phyloP scores from a whole-genome alignment of 2,113 vertebrate species.

The Oncorhynchus nerka region DNA sequence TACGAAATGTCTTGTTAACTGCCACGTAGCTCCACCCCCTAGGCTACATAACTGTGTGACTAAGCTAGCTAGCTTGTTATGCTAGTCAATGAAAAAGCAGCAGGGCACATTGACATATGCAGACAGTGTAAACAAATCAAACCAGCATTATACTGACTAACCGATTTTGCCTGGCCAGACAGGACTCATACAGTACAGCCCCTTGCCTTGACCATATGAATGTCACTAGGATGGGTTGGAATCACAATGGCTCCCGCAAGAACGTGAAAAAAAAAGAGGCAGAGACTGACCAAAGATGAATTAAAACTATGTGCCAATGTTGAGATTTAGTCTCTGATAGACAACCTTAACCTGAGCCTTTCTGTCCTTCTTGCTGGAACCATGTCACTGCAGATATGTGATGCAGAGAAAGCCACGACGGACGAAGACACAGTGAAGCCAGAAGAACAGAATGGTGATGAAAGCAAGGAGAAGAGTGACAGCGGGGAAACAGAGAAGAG shows the following conservation, averaged over 20 bases:
- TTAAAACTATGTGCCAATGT: no score
- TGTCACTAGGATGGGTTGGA: no score
- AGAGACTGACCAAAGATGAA: background rate
- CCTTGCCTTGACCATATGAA: no score
- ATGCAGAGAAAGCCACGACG: slow-evolving; percentile 41
- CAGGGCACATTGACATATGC: background rate
- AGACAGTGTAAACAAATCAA: background rate
- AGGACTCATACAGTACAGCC: no score
- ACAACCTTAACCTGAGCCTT: no score
- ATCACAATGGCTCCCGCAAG: no score
- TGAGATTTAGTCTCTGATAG: background rate
- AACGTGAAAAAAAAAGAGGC: no score
- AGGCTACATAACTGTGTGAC: background rate
- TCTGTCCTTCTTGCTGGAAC: background rate
- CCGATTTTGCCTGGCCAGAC: no score
- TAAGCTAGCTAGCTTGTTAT: background rate
- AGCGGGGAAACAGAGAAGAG: slow-evolving; percentile 12
- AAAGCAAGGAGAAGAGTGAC: slow-evolving; percentile 18
- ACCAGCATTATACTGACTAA: no score
- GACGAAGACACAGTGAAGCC: slow-evolving; percentile 63
- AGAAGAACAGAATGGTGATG: slow-evolving; percentile 10
- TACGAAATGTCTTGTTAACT: background rate
- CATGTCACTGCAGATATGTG: slow-evolving; percentile 64
- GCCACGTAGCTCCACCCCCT: background rate
- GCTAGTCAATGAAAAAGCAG: background rate